Evolutionary conservation across 2,113 vertebrate species (phyloP), one percentile per base, ranked within the genome.

Genomic region (Laticauda colubrina): DNA sequence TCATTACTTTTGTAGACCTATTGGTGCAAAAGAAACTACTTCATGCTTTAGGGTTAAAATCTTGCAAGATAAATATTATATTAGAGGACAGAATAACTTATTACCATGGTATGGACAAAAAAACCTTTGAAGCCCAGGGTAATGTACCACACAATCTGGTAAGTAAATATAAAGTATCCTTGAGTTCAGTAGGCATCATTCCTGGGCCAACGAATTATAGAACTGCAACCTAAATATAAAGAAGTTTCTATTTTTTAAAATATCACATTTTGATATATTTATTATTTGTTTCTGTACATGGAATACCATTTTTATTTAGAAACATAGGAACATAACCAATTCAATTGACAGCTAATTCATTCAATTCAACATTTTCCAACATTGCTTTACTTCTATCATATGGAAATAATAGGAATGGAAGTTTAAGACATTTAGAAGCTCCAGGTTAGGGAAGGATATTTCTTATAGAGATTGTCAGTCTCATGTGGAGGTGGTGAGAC

Each of bases 11-110:
- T 85, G 75, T 85, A 85, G 39, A 56, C 75, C n/a, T 81, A 81
- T 81, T 34, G 21, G 75, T 39, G 75, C 75, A 81, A 81, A 81
- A 39, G 75, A 81, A 81, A 26, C 24, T n/a, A 90, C 20, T 48
- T 90, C 24, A 45, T 89, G 88, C 55, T 59, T 24, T 59, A 59
- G 56, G 88, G 88, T 59, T 89, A 89, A 81, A 81, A 56, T 90
- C 48, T n/a, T 75, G 61, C 3, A 75, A 34, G 29, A 34, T 90
- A 69, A 90, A 90, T 43, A 53, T 85, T 26, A 43, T 26, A 12
- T 85, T 14, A 39, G 48, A 24, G 23, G 20, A 51, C 14, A 90
- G 45, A 90, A 39, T 26, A 81, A 15, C n/a, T 39, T 54, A 54
- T 90, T 85, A 12, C 69, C 55, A 39, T 91, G 10, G 21, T 55